A percentile compares a stretch with the other conserved stretches of the same genome.
phyloP scores from a whole-genome alignment of 1,140 invertebrate genomes.

The Cyrtorhinus lividipennis region DNA sequence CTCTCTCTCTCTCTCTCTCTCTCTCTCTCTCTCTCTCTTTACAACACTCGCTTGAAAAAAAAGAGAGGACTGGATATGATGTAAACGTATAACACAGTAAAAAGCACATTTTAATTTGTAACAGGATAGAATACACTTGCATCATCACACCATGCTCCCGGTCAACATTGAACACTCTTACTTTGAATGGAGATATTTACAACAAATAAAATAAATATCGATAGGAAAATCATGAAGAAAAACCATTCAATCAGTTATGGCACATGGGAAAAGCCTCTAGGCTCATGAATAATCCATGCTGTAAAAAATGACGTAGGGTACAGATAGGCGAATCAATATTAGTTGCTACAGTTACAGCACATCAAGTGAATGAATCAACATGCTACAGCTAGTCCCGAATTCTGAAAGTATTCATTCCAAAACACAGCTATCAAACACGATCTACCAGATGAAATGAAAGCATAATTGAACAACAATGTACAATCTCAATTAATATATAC shows the following conservation, averaged over 20 bases:
- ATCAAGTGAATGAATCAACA: not conserved
- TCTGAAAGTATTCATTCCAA: not conserved
- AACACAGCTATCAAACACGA: not conserved
- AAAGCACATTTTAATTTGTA: constrained; percentile 3
- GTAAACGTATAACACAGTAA: not conserved
- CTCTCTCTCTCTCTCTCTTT: too few species aligned
- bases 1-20: too few species aligned
- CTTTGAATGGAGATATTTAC: not conserved
- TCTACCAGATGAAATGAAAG: not conserved
- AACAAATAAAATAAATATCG: not conserved
- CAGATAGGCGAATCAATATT: not conserved
- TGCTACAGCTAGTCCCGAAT: not conserved
- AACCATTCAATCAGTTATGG: not conserved
- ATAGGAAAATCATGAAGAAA: not conserved
- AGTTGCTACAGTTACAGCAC: not conserved
- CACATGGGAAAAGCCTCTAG: not conserved
- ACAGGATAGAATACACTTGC: not conserved
- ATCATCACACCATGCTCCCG: not conserved
- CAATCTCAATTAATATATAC: constrained; percentile 1
- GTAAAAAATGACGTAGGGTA: not conserved
- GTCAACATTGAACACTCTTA: not conserved
- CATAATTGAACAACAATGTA: not conserved
- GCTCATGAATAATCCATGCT: not conserved
- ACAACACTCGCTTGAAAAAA: too few species aligned
- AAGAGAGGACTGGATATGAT: not conserved